Conservation (phyloP, 2,797 vertebrate genomes). For the Apodemus agrarius region DNA sequence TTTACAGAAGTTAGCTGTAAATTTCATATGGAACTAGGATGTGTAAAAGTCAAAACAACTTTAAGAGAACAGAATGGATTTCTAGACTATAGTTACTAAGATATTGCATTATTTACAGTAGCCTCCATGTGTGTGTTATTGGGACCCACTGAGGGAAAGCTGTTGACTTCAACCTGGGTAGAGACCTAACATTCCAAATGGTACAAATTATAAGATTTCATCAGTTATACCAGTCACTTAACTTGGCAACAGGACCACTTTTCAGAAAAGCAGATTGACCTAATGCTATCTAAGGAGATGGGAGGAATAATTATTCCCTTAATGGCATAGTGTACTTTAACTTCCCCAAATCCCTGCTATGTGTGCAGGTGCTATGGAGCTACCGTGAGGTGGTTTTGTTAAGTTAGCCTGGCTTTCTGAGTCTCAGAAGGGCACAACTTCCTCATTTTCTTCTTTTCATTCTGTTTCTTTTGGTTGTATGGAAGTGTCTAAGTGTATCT, state of each 20-base stretch:
- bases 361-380: background rate
- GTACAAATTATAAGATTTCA: background rate
- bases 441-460: background rate
- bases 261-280: background rate
- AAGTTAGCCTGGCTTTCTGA: background rate
- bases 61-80: background rate
- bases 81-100: background rate
- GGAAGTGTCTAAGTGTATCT: background rate
- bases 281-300: background rate
- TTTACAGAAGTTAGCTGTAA: background rate
- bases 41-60: background rate
- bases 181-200: background rate
- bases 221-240: background rate
- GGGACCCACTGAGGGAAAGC: background rate
- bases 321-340: background rate
- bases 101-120: background rate
- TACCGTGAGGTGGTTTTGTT: background rate
- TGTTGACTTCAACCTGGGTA: background rate
- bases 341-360: background rate
- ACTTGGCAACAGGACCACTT: background rate
- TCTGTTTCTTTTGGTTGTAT: background rate
- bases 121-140: background rate
- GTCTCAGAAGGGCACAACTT: background rate
- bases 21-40: background rate
- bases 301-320: background rate